Evolutionary conservation across 2,888 invertebrate species (phyloP).

Genomic region (Hermaeophaga mercurialis): DNA sequence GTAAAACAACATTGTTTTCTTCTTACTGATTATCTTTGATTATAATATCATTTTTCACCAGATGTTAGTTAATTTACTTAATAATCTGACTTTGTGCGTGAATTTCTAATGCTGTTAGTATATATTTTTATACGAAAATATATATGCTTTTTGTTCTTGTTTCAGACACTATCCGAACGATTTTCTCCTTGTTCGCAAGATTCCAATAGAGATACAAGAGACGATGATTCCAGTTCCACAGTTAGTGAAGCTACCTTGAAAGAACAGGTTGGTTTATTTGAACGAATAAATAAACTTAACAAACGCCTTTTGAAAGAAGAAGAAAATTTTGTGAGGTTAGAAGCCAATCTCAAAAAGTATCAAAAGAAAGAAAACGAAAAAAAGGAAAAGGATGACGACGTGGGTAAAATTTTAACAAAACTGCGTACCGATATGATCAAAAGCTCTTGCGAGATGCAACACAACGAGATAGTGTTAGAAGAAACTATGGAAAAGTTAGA

Average conservation of each 20-base stretch:
- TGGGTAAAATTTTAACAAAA: conserved; percentile 48
- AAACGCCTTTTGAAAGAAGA: conserved; percentile 76
- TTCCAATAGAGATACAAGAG: conserved; percentile 52
- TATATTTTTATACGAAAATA: too few relatives aligned
- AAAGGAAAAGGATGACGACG: conserved; percentile 46
- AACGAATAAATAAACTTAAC: conserved; percentile 74
- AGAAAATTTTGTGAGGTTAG: conserved; percentile 71
- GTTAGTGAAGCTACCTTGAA: conserved; percentile 63
- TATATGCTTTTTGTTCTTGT: conserved; percentile 7
- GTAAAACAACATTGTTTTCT: conserved; percentile 42
- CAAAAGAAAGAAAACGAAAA: conserved; percentile 50
- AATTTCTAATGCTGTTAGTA: neutral
- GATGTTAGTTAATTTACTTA: neutral
- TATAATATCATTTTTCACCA: too few relatives aligned
- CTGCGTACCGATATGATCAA: conserved; percentile 56
- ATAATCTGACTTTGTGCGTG: neutral
- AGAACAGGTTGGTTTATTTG: conserved; percentile 73
- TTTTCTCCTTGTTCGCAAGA: conserved; percentile 56
- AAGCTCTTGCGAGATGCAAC: conserved; percentile 57
- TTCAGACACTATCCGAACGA: conserved; percentile 51
- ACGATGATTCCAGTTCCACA: conserved; percentile 55
- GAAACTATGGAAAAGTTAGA: conserved; percentile 54
- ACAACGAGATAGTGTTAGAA: conserved; percentile 56
- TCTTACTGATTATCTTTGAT: too few relatives aligned
- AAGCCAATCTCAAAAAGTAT: conserved; percentile 60